phyloP scores from a whole-genome alignment of 92 coral and sea anemone genomes.

The Phymanthus crucifer region DNA sequence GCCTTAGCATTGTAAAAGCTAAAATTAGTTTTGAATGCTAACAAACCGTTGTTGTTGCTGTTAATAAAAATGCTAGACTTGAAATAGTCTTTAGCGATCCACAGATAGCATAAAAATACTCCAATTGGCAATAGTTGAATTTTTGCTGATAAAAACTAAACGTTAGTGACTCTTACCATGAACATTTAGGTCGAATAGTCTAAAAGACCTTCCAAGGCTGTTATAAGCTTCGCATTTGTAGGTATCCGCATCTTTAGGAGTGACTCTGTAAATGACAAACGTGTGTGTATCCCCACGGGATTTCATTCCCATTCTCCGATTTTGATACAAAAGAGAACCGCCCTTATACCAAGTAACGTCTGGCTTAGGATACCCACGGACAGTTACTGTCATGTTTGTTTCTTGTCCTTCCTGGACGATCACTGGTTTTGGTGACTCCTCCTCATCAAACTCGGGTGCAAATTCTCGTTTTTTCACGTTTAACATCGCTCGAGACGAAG shows the following conservation, averaged over 20 bases:
- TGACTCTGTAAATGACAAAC: slow-evolving; percentile 42
- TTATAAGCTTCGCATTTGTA: slow-evolving; percentile 56
- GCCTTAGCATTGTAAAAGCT: too few relatives aligned
- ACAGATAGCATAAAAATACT: too few relatives aligned
- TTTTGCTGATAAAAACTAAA: neutral
- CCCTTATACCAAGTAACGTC: slow-evolving; percentile 48
- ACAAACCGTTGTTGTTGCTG: too few relatives aligned
- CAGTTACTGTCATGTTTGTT: slow-evolving; percentile 27
- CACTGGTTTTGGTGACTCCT: slow-evolving; percentile 54
- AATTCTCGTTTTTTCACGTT: slow-evolving; percentile 40
- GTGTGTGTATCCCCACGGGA: slow-evolving; percentile 45
- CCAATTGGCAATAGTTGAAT: too few relatives aligned
- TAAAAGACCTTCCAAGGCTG: slow-evolving; percentile 32
- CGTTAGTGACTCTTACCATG: slow-evolving; percentile 26
- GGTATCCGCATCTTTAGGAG: slow-evolving; percentile 42
- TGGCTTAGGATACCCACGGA: slow-evolving; percentile 55
- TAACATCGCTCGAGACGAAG: slow-evolving; percentile 45
- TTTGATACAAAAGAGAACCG: slow-evolving; percentile 35
- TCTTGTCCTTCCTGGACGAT: slow-evolving; percentile 58
- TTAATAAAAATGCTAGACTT: neutral
- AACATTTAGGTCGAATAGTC: slow-evolving; percentile 41
- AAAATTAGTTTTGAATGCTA: too few relatives aligned
- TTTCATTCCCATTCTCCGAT: slow-evolving; percentile 42
- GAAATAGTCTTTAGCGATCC: too few relatives aligned
- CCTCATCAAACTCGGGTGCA: slow-evolving; percentile 59